phyloP scores from a whole-genome alignment of 1,140 invertebrate species.

The Anastrepha obliqua region DNA sequence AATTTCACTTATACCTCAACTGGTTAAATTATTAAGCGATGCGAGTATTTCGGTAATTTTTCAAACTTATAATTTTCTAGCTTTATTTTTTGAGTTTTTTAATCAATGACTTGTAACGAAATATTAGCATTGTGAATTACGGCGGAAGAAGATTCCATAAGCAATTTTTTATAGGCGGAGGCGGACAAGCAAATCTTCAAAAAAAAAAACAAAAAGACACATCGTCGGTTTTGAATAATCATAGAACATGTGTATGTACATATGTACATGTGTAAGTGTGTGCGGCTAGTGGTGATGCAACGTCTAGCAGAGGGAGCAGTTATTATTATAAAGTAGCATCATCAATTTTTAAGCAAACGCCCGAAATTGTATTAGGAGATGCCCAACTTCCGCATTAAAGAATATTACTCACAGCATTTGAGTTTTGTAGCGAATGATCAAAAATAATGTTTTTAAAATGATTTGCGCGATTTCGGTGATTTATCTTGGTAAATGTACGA shows the following conservation, averaged over 20 bases:
- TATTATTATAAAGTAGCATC: background rate
- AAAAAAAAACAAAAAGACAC: too few species aligned
- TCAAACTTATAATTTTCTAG: background rate
- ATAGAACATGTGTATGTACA: constrained; percentile 3
- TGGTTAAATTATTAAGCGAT: background rate
- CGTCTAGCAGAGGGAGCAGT: background rate
- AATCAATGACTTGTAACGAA: background rate
- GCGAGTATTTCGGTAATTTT: background rate
- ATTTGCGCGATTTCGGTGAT: background rate
- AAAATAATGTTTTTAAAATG: background rate
- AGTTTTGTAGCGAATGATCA: background rate
- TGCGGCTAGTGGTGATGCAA: background rate
- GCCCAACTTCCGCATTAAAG: background rate
- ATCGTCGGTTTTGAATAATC: background rate
- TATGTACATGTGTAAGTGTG: background rate
- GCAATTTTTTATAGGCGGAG: background rate
- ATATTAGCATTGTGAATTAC: background rate
- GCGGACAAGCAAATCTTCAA: background rate
- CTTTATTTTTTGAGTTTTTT: background rate
- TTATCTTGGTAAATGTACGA: background rate
- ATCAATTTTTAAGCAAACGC: background rate
- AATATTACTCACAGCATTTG: background rate
- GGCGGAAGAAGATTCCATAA: background rate
- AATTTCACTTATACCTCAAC: constrained; percentile 21
- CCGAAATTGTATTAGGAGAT: constrained; percentile 14